These are phyloP conservation scores for Gadus macrocephalus DNA, from an alignment of 2,113 vertebrate species.

Conservation along the genomic window DNA sequence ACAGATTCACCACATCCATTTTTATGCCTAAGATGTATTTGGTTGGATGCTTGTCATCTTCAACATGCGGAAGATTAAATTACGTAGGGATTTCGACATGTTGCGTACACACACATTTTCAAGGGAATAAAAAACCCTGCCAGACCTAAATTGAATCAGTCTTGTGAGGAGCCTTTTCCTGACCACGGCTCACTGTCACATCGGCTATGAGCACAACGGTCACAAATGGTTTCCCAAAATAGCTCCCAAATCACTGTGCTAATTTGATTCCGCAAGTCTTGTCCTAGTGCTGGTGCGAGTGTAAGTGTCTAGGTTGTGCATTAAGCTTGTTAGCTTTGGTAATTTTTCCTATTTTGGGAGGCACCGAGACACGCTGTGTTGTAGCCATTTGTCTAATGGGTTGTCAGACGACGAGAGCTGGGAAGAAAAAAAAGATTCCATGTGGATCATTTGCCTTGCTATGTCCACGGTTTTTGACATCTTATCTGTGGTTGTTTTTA, in stretches of 20 bases:
- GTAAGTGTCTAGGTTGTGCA: slow-evolving; percentile 2
- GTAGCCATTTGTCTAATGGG: slow-evolving; percentile 16
- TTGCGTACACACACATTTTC: not conserved
- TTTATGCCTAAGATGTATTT: too few relatives aligned
- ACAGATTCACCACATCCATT: too few relatives aligned
- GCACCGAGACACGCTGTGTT: slow-evolving; percentile 3
- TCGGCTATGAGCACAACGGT: not conserved
- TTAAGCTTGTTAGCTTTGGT: slow-evolving; percentile 25
- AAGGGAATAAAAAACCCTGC: not conserved
- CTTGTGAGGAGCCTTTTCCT: not conserved
- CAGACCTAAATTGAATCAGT: not conserved
- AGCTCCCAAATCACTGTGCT: slow-evolving; percentile 7
- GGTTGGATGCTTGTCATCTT: not conserved
- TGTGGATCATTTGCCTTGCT: too few relatives aligned
- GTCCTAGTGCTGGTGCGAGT: slow-evolving; percentile 2
- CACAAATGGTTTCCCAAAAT: slow-evolving; percentile 18
- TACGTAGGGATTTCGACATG: too few relatives aligned
- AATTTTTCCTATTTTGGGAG: slow-evolving; percentile 27
- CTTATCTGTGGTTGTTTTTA: too few relatives aligned
- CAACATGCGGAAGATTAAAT: too few relatives aligned
- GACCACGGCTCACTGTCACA: not conserved
- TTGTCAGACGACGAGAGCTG: too few relatives aligned
- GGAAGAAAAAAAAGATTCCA: too few relatives aligned
- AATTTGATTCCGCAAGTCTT: slow-evolving; percentile 14
- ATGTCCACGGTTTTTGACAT: too few relatives aligned